Conservation (phyloP, 1,140 invertebrate species). For the Drosophila pectinifera region DNA sequence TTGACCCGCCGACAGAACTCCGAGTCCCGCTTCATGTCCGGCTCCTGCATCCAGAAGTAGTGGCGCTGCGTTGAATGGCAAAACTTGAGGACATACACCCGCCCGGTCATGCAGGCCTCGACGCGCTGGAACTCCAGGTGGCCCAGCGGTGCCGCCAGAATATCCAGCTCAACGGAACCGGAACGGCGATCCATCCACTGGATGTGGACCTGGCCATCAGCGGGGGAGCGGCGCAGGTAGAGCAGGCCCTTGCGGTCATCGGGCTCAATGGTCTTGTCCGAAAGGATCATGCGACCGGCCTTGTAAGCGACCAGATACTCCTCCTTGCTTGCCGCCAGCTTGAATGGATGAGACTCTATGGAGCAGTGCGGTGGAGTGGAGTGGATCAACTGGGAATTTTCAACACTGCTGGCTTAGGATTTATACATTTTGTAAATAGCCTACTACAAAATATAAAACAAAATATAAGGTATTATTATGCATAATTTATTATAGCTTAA, state of each 20-base stretch:
- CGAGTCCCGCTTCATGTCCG: slow-evolving; percentile 96
- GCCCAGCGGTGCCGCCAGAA: slow-evolving; percentile 97
- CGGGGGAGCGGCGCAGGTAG: slow-evolving; percentile 94
- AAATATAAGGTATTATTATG: too few species aligned
- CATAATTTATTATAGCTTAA: too few species aligned
- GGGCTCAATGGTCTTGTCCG: slow-evolving; percentile 96
- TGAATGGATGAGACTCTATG: background rate
- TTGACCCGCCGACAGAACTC: slow-evolving; percentile 96
- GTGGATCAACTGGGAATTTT: slow-evolving; percentile 3
- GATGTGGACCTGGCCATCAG: slow-evolving; percentile 97
- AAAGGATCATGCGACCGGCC: slow-evolving; percentile 97
- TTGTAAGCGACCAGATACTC: slow-evolving; percentile 93
- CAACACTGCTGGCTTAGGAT: background rate
- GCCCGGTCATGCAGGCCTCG: slow-evolving; percentile 96
- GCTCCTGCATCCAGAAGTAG: slow-evolving; percentile 99
- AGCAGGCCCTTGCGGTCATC: slow-evolving; percentile 97
- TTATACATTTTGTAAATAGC: background rate
- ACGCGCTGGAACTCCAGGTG: slow-evolving; percentile 98
- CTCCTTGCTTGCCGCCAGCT: background rate
- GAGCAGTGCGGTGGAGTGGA: background rate
- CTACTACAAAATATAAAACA: background rate
- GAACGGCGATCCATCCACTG: slow-evolving; percentile 97
- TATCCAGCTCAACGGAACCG: slow-evolving; percentile 89
- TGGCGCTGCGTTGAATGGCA: slow-evolving; percentile 95
- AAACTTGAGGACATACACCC: slow-evolving; percentile 98